phyloP scores from a whole-genome alignment of 2,797 vertebrate genomes.

The Enteromius thamalakanensis region DNA sequence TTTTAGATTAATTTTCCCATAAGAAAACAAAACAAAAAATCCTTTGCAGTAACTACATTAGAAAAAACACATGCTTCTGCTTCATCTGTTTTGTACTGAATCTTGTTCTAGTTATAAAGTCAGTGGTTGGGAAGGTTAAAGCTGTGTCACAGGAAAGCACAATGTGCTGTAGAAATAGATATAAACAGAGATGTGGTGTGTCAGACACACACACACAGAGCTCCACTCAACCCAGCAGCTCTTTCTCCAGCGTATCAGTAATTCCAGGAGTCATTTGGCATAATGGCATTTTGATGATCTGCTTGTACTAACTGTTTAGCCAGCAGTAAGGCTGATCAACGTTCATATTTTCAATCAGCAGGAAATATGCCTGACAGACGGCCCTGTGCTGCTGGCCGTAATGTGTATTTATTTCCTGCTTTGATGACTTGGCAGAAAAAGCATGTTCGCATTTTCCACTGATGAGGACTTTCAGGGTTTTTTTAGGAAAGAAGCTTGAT shows the following conservation, averaged over 20 bases:
- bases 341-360: constrained; percentile 35
- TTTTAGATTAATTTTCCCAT: neutral
- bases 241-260: neutral
- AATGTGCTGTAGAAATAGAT: neutral
- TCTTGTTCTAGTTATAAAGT: neutral
- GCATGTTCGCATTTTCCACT: constrained; percentile 37
- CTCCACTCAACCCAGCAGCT: neutral
- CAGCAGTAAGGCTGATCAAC: constrained; percentile 33
- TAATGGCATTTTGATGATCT: constrained; percentile 41
- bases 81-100: neutral
- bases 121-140: neutral
- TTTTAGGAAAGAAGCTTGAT: constrained; percentile 32
- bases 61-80: neutral
- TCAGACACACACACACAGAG: constrained; percentile 2
- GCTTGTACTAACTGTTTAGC: constrained; percentile 22
- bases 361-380: constrained; percentile 48
- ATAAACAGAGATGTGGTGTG: neutral
- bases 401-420: constrained; percentile 48
- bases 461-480: constrained; percentile 45
- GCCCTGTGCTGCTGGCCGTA: constrained; percentile 20
- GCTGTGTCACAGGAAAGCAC: neutral
- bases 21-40: neutral
- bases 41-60: neutral
- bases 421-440: constrained; percentile 61
- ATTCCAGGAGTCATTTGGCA: constrained; percentile 29